These are phyloP conservation scores for Caenorhabditis remanei DNA, from an alignment of 1,140 invertebrate species.

Conservation along the genomic window DNA sequence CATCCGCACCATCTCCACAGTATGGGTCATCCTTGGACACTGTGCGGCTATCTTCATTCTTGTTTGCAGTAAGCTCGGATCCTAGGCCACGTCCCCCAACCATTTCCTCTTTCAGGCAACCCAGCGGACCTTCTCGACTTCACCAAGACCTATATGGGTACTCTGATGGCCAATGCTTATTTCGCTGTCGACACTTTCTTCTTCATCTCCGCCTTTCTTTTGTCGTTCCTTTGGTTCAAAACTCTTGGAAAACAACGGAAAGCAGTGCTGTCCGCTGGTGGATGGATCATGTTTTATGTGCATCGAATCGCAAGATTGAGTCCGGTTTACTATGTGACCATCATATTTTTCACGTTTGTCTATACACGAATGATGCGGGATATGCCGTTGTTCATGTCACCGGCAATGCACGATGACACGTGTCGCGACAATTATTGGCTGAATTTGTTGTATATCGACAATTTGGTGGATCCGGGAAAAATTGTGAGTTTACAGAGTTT, in stretches of 20 bases:
- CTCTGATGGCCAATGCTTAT: slow-evolving; percentile 8
- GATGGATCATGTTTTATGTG: slow-evolving; percentile 60
- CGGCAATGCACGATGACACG: slow-evolving; percentile 34
- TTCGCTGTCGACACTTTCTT: slow-evolving; percentile 42
- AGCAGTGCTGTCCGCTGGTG: slow-evolving; percentile 5
- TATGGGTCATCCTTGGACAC: slow-evolving; percentile 30
- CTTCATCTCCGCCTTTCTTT: slow-evolving; percentile 48
- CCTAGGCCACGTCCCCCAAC: too few relatives aligned
- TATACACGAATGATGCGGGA: slow-evolving; percentile 3
- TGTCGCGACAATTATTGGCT: slow-evolving; percentile 52
- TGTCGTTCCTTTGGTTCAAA: slow-evolving; percentile 59
- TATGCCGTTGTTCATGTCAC: slow-evolving; percentile 42
- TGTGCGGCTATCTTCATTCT: slow-evolving; percentile 6
- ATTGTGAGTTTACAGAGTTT: slow-evolving; percentile 27
- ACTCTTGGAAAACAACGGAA: slow-evolving; percentile 2
- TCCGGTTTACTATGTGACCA: slow-evolving; percentile 54
- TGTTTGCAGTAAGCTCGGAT: slow-evolving; percentile 4
- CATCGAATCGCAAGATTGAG: slow-evolving; percentile 47
- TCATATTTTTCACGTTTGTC: slow-evolving; percentile 57
- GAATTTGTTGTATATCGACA: slow-evolving; percentile 57
- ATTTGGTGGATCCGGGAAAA: slow-evolving; percentile 10
- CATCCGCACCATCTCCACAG: slow-evolving; percentile 26
- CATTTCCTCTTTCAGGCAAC: background rate
- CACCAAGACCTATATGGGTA: slow-evolving; percentile 31
- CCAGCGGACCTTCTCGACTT: slow-evolving; percentile 37